These are phyloP conservation scores for Lates japonicus DNA, from an alignment of 2,797 vertebrate genomes.

Conservation along the genomic window DNA sequence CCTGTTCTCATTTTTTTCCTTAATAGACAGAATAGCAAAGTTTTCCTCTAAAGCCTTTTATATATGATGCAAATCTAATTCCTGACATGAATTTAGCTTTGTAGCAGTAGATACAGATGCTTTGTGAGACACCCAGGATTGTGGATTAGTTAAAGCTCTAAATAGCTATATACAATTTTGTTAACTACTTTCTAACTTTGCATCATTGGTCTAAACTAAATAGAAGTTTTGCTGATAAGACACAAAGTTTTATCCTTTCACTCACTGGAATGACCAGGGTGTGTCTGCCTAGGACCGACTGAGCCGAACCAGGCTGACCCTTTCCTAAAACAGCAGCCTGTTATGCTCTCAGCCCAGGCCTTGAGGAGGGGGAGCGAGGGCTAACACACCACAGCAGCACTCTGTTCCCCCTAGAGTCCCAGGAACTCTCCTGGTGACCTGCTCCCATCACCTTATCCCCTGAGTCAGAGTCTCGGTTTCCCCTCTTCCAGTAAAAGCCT, in stretches of 20 bases:
- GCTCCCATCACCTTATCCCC: constrained; percentile 69
- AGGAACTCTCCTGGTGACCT: constrained; percentile 58
- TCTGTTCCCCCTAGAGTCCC: constrained; percentile 40
- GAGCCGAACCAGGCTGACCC: constrained; percentile 66
- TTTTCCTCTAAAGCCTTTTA: constrained; percentile 4
- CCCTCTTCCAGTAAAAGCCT: constrained; percentile 64
- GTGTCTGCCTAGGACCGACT: constrained; percentile 45
- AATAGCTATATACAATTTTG: not conserved
- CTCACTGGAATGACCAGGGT: constrained; percentile 40
- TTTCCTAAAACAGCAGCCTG: constrained; percentile 66
- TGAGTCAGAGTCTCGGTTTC: constrained; percentile 54
- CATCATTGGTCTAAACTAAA: not conserved
- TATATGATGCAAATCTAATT: not conserved
- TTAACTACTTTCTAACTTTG: not conserved
- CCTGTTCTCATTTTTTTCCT: not conserved
- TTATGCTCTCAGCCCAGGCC: constrained; percentile 54
- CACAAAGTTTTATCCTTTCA: constrained; percentile 1
- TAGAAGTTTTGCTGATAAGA: constrained; percentile 2
- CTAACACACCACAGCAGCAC: constrained; percentile 46
- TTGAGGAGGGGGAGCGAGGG: constrained; percentile 36
- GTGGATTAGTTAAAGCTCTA: not conserved
- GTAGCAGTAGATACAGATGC: not conserved
- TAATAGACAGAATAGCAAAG: not conserved
- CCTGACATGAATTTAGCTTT: constrained; percentile 3
- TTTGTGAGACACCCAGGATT: not conserved